Evolutionary conservation across 1,140 invertebrate species (phyloP), one percentile per base, ranked within the genome.

Genomic region (Caenorhabditis tropicalis): DNA sequence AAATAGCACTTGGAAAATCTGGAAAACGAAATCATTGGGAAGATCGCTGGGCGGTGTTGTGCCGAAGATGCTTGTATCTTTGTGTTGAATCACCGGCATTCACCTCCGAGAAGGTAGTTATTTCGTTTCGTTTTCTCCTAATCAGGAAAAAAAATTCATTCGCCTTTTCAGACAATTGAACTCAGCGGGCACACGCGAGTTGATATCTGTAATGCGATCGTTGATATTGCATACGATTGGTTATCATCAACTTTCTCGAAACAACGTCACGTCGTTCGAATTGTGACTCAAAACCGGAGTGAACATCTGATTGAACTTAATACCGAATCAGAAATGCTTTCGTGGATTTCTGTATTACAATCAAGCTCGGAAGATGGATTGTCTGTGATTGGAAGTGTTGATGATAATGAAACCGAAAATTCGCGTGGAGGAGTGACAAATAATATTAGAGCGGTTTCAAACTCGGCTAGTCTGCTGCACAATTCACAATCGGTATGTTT

Each of bases 171-270:
- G 82, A 70, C 56, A 74, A 16, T 82, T 3, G 56, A 82, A n/a
- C 58, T 82, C 29, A 36, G 56, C 49, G 36, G 33, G 6, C 36
- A 56, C 65, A 56, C 83, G 56, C 70, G 83, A 12, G 33, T 84
- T 9, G 83, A 84, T 48, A 58, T 84, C 10, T 43, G 33, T 33
- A 74, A 65, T 27, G 24, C 83, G 9, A 70, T 84, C 27, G 83
- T 84, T 4, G 83, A 84, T 51, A 84, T 84, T 21, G 65, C 83
- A 33, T 84, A 84, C 31, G 83, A 84, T 24, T 84, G 83, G 83
- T 53, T 80, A 15, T 74, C 65, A 1, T 74, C 65, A 12, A 19
- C 65, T 9, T 74, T 74, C 29, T 79, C 70, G 12, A 43, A 79
- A 39, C 48, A 46, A 36, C 46, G 79, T 16, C 83, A 84, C 49